Percentiles rank a stretch among this genome's conserved stretches.
Evolutionary conservation across 2,888 invertebrate genomes (phyloP).

Genomic region (Andrena bucephala): DNA sequence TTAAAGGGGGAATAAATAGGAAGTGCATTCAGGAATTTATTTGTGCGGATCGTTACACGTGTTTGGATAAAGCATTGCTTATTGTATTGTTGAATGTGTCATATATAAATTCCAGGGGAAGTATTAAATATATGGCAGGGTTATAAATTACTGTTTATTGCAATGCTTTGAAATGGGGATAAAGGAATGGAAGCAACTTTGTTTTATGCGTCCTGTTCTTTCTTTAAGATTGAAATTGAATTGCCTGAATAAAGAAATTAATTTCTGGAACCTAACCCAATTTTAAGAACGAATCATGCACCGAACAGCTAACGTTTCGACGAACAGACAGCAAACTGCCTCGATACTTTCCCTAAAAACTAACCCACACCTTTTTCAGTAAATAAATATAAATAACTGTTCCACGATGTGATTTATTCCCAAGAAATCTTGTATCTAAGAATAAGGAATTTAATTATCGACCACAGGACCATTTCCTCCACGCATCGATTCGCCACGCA

Average conservation of each 20-base stretch:
- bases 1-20: not conserved
- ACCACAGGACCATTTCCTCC: not conserved
- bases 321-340: no score
- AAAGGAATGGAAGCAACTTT: conserved; percentile 16
- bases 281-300: no score
- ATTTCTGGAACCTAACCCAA: no score
- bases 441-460: not conserved
- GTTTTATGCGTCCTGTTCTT: not conserved
- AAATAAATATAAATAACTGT: no score
- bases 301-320: no score
- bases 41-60: conserved; percentile 41
- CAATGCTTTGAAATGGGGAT: conserved; percentile 11
- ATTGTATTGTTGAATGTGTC: conserved; percentile 48
- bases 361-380: no score
- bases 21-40: conserved; percentile 38
- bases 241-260: no score
- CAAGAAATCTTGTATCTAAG: not conserved
- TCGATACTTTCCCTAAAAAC: no score
- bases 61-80: conserved; percentile 54
- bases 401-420: not conserved
- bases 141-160: conserved; percentile 31
- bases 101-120: conserved; percentile 32
- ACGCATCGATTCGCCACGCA: conserved; percentile 16
- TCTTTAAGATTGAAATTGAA: not conserved
- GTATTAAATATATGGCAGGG: conserved; percentile 37